These are phyloP conservation scores for Callocephalon fimbriatum DNA, from an alignment of 2,113 vertebrate species.

Conservation along the genomic window DNA sequence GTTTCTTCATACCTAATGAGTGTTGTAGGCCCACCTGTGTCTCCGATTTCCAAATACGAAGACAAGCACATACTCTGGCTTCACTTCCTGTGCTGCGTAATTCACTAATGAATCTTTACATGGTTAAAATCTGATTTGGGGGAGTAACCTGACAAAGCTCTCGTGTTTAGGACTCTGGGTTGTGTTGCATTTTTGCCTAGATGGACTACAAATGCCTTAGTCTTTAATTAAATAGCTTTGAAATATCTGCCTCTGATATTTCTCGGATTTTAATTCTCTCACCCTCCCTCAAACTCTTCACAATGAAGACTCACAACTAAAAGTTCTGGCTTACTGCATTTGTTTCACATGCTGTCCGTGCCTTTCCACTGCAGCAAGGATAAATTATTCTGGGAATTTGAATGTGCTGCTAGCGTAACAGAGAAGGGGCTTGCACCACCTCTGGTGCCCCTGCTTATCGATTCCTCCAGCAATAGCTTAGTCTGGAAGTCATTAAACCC, in stretches of 20 bases:
- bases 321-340: not conserved
- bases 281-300: not conserved
- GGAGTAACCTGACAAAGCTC: not conserved
- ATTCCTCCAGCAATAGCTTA: not conserved
- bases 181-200: not conserved
- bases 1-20: not conserved
- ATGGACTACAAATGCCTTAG: not conserved
- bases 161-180: not conserved
- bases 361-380: not conserved
- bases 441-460: not conserved
- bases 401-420: not conserved
- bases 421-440: not conserved
- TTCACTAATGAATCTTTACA: not conserved
- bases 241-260: not conserved
- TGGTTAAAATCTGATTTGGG: not conserved
- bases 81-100: not conserved
- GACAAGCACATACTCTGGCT: not conserved
- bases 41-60: not conserved
- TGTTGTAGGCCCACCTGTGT: not conserved
- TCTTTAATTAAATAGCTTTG: not conserved
- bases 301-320: not conserved
- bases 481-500: not conserved
- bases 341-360: not conserved
- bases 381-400: not conserved
- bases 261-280: not conserved